Percentiles rank a stretch among this genome's conserved stretches.
These are phyloP conservation scores for Eulemur albifrons DNA, from an alignment of 2,797 vertebrate genomes.

Conservation along the genomic window DNA sequence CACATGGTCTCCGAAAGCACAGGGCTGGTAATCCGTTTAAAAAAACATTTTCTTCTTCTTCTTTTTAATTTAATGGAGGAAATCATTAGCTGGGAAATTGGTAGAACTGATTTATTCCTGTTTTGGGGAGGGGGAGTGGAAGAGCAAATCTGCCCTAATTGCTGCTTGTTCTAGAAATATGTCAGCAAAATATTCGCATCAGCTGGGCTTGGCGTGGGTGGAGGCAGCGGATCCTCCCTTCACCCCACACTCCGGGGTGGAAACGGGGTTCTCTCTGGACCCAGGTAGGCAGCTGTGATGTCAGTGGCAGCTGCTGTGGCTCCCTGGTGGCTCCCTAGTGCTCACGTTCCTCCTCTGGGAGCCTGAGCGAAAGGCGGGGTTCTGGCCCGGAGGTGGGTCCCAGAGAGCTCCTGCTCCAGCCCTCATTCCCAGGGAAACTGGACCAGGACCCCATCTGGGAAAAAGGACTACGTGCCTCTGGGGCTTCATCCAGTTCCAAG, in stretches of 20 bases:
- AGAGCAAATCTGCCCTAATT: slow-evolving; percentile 65
- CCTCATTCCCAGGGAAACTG: slow-evolving; percentile 49
- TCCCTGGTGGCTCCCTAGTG: background rate
- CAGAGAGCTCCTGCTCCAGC: background rate
- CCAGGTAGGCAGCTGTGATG: background rate
- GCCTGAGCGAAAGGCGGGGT: accelerated
- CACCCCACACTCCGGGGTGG: accelerated
- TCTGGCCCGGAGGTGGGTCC: background rate
- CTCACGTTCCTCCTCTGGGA: background rate
- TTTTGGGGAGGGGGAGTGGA: slow-evolving; percentile 60
- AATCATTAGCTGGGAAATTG: slow-evolving; percentile 80
- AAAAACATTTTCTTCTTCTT: slow-evolving; percentile 73
- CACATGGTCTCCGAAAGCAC: slow-evolving; percentile 65
- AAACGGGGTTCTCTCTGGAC: background rate
- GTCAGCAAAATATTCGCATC: background rate
- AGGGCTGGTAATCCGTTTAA: slow-evolving; percentile 73
- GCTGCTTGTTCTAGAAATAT: slow-evolving; percentile 60
- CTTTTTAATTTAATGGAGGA: slow-evolving; percentile 80
- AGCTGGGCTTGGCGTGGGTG: background rate
- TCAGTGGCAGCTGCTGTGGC: background rate
- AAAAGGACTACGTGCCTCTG: slow-evolving; percentile 66
- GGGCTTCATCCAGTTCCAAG: slow-evolving; percentile 70
- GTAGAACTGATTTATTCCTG: slow-evolving; percentile 70
- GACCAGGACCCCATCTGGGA: slow-evolving; percentile 69
- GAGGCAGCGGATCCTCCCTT: background rate